These are phyloP conservation scores for Psix sp. DNA, from an alignment of 1,140 invertebrate genomes.

Conservation along the genomic window DNA sequence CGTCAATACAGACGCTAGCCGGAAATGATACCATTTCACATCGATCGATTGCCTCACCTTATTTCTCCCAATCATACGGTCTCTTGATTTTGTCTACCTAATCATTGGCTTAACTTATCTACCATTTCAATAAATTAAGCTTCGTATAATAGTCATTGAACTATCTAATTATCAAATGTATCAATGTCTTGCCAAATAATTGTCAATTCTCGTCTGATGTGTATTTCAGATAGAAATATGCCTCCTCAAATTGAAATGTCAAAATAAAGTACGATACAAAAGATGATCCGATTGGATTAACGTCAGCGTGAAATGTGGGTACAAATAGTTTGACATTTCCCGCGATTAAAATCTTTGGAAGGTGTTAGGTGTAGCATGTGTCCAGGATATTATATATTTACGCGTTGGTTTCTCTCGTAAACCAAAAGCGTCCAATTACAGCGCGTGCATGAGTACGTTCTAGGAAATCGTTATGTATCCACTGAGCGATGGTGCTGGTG, in stretches of 20 bases:
- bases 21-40: slow-evolving; percentile 65
- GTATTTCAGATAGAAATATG: not conserved
- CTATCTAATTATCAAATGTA: too few relatives aligned
- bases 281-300: slow-evolving; percentile 2
- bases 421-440: slow-evolving; percentile 49
- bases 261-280: slow-evolving; percentile 4
- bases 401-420: slow-evolving; percentile 47
- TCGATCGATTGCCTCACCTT: slow-evolving; percentile 53
- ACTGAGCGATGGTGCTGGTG: slow-evolving; percentile 23
- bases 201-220: too few relatives aligned
- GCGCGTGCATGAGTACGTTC: slow-evolving; percentile 40
- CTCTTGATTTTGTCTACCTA: slow-evolving; percentile 21
- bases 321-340: slow-evolving; percentile 22
- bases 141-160: too few relatives aligned
- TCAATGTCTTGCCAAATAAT: too few relatives aligned
- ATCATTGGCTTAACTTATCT: too few relatives aligned
- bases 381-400: slow-evolving; percentile 42
- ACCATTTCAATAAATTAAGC: too few relatives aligned
- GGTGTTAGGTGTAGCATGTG: slow-evolving; percentile 13
- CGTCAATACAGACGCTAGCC: slow-evolving; percentile 47
- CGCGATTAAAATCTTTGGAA: slow-evolving; percentile 33
- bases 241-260: not conserved
- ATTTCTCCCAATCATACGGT: slow-evolving; percentile 28
- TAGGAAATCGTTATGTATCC: slow-evolving; percentile 51
- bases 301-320: slow-evolving; percentile 9